phyloP scores from a whole-genome alignment of 1,140 invertebrate species.

The Tetragonula clypearis region DNA sequence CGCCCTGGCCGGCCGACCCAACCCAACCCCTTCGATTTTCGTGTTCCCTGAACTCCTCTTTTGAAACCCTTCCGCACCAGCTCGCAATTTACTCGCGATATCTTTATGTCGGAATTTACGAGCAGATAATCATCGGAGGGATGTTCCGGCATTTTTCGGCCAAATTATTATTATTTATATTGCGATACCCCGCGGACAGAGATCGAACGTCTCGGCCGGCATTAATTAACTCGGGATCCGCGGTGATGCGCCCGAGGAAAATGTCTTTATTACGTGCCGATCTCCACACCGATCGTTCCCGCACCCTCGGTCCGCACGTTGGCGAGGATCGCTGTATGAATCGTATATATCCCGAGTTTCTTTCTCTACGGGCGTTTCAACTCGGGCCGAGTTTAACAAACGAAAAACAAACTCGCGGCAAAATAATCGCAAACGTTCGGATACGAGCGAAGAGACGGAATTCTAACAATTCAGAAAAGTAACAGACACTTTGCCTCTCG shows the following conservation, averaged over 20 bases:
- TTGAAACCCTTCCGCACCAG: constrained; percentile 60
- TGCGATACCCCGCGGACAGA: constrained; percentile 65
- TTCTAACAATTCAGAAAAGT: neutral
- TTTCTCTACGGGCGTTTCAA: neutral
- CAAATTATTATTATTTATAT: constrained; percentile 81
- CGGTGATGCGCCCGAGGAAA: constrained; percentile 66
- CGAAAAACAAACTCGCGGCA: too few species aligned
- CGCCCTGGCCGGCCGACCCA: neutral
- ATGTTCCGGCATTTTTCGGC: constrained; percentile 79
- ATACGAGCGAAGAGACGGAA: neutral
- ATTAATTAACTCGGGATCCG: constrained; percentile 74
- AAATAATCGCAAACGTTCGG: too few species aligned
- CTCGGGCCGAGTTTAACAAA: too few species aligned
- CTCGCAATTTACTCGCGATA: constrained; percentile 81
- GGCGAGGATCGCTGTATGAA: too few species aligned
- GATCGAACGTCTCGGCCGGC: constrained; percentile 52
- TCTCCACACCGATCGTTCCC: neutral
- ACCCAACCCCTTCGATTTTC: constrained; percentile 16
- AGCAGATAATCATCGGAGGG: constrained; percentile 81
- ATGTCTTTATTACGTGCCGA: constrained; percentile 77
- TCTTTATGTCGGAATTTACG: constrained; percentile 81
- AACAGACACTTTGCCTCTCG: neutral
- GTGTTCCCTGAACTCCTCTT: constrained; percentile 23
- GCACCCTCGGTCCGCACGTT: neutral
- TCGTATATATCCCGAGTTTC: neutral